Evolutionary conservation across 2,797 vertebrate species (phyloP).

Genomic region (Enteromius radiatus): DNA sequence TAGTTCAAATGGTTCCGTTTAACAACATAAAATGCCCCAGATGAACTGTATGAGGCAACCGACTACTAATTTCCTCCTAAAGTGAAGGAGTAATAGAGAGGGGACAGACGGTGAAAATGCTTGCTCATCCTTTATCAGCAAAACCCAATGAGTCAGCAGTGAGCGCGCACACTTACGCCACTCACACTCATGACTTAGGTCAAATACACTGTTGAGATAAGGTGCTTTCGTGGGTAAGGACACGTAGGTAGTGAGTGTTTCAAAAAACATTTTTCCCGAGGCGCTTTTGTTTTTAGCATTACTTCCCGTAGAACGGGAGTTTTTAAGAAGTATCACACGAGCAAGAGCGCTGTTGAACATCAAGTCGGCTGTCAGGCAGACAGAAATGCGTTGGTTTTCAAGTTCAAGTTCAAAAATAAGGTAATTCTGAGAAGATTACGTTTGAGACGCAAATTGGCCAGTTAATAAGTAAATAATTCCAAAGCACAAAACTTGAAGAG

Average conservation of each 20-base stretch:
- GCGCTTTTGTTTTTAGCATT: not conserved
- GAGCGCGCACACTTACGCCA: slow-evolving; percentile 69
- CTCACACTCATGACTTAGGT: slow-evolving; percentile 71
- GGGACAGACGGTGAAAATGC: slow-evolving; percentile 76
- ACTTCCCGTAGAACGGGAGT: not conserved
- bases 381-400: not conserved
- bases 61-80: slow-evolving; percentile 6
- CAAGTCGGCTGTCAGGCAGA: not conserved
- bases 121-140: slow-evolving; percentile 89
- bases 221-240: slow-evolving; percentile 27
- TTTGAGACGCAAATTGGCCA: not conserved
- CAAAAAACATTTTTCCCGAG: not conserved
- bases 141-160: slow-evolving; percentile 85
- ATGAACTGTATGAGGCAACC: not conserved
- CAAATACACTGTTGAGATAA: slow-evolving; percentile 66
- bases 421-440: not conserved
- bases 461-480: not conserved
- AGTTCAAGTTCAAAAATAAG: not conserved
- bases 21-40: not conserved
- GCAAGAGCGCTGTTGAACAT: not conserved
- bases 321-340: not conserved
- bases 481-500: not conserved
- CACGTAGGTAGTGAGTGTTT: slow-evolving; percentile 23
- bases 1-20: not conserved
- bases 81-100: slow-evolving; percentile 54